Percentiles rank a stretch among this genome's conserved stretches.
Conservation (phyloP, 2,113 vertebrate genomes). For the Probosciger aterrimus region DNA sequence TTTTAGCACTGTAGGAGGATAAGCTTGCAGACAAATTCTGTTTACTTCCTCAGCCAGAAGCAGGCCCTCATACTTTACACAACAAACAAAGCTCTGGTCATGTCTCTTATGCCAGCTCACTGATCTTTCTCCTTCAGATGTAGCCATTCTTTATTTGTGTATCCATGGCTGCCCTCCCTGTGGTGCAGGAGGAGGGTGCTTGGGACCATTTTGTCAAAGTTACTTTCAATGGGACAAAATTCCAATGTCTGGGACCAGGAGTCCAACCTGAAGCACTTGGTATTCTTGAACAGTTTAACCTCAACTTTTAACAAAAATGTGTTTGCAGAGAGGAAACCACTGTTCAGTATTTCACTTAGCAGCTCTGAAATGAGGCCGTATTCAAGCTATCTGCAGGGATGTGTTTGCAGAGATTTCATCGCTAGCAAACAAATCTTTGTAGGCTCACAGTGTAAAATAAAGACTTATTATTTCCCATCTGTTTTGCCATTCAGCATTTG, state of each 20-base stretch:
- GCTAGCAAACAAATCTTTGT: conserved; percentile 18
- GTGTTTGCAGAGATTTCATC: background rate
- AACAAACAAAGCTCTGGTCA: background rate
- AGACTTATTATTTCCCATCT: conserved; percentile 49
- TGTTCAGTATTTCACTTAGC: background rate
- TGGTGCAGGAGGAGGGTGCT: background rate
- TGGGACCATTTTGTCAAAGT: background rate
- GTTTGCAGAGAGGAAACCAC: background rate
- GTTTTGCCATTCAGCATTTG: conserved; percentile 52
- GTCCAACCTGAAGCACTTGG: background rate
- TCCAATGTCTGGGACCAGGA: background rate
- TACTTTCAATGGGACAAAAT: background rate
- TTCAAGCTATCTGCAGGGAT: background rate
- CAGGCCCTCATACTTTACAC: background rate
- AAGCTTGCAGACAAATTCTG: background rate
- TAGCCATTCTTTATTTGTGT: background rate
- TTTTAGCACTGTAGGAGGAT: background rate
- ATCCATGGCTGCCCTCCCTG: background rate
- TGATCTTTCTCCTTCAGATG: background rate
- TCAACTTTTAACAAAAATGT: background rate
- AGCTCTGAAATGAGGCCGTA: background rate
- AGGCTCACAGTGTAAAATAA: conserved; percentile 32
- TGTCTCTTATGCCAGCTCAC: background rate
- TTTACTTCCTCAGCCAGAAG: background rate
- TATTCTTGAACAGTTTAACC: background rate